Conservation (phyloP, 2,113 vertebrate genomes). For the Ochotona curzoniae region DNA sequence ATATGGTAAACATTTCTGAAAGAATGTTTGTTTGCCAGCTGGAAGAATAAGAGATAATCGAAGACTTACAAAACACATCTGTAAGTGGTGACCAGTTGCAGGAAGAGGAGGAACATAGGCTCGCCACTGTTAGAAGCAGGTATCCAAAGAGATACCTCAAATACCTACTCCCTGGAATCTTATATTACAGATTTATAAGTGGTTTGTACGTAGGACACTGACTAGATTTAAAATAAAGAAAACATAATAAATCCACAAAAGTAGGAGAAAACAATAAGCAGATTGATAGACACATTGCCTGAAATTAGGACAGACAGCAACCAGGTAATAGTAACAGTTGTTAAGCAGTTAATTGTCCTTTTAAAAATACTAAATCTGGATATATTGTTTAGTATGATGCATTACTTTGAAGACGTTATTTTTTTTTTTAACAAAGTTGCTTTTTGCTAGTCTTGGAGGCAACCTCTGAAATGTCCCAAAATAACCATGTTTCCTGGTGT, state of each 20-base stretch:
- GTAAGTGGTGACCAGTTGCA: not conserved
- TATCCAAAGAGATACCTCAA: too few relatives aligned
- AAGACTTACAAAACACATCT: not conserved
- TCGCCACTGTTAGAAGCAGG: too few relatives aligned
- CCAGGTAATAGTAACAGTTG: not conserved
- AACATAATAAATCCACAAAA: not conserved
- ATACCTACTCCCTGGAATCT: too few relatives aligned
- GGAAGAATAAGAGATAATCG: not conserved
- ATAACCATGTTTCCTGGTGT: not conserved
- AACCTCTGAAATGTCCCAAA: not conserved
- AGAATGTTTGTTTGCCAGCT: not conserved
- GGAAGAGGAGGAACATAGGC: not conserved
- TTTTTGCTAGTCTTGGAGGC: not conserved
- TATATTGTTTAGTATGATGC: not conserved
- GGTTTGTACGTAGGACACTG: not conserved
- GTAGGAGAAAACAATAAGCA: not conserved
- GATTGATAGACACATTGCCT: not conserved
- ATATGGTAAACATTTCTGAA: not conserved
- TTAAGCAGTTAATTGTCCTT: not conserved
- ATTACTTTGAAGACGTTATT: not conserved
- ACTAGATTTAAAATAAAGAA: not conserved
- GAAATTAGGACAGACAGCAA: not conserved
- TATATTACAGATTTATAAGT: not conserved
- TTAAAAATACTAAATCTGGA: not conserved
- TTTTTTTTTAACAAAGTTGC: not conserved